A percentile compares a stretch with the other conserved stretches of the same genome.
Evolutionary conservation across 1,140 invertebrate genomes (phyloP).

Genomic region (Bombus waltoni): DNA sequence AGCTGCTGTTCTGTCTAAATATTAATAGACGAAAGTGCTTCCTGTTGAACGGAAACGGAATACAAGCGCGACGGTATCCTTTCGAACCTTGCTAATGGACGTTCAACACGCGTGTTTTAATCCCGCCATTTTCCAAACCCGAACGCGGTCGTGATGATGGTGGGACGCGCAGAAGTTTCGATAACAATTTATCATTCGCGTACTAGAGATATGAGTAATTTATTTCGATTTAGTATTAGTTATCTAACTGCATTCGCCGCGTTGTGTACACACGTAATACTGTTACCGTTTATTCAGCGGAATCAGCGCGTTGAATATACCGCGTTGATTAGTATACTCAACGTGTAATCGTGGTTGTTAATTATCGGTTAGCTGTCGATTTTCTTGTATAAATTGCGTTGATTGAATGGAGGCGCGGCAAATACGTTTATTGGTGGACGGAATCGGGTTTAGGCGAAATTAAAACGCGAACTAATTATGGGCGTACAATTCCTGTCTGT

Average conservation of each 20-base stretch:
- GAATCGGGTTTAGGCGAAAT: constrained; percentile 30
- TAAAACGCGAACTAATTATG: constrained; percentile 28
- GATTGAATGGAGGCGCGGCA: constrained; percentile 26
- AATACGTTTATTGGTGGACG: constrained; percentile 32
- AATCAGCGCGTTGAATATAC: constrained; percentile 19
- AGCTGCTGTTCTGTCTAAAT: background rate
- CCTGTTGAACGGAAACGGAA: background rate
- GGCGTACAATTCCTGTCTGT: background rate
- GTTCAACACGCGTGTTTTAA: background rate
- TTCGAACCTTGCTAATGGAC: background rate
- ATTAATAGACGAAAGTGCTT: constrained; percentile 23
- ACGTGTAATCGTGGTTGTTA: constrained; percentile 60
- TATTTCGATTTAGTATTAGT: constrained; percentile 43
- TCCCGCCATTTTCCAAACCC: background rate
- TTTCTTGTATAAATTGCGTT: constrained; percentile 65
- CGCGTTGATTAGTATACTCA: constrained; percentile 57
- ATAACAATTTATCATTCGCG: constrained; percentile 31
- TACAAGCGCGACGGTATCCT: background rate
- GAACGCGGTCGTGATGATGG: background rate
- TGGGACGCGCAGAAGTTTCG: background rate
- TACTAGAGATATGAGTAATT: constrained; percentile 23
- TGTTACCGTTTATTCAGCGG: constrained; percentile 47
- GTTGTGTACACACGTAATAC: background rate
- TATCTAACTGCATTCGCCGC: background rate
- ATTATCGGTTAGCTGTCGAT: constrained; percentile 65